Evolutionary conservation across 2,888 invertebrate genomes (phyloP).

Genomic region (Encarsia formosa): DNA sequence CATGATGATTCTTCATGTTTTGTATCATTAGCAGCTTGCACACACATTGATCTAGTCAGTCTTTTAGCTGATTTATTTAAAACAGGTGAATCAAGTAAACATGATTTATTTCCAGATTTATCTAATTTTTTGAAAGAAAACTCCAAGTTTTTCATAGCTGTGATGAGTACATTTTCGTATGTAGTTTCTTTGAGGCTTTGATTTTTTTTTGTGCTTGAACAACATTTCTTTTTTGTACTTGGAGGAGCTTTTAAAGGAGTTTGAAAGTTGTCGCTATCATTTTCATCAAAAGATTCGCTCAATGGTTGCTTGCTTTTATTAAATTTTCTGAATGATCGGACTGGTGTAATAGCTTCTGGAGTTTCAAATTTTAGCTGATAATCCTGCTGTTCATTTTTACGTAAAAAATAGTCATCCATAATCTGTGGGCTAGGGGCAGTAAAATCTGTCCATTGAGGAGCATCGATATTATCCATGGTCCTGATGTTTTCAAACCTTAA

Average conservation of each 20-base stretch:
- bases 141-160: conserved; percentile 34
- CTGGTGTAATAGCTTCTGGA: conserved; percentile 5
- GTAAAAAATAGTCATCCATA: conserved; percentile 35
- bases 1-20: conserved; percentile 15
- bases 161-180: conserved; percentile 32
- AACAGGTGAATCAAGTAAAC: conserved; percentile 20
- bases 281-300: conserved; percentile 1
- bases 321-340: not conserved
- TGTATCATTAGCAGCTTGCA: conserved; percentile 7
- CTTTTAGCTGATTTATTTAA: conserved; percentile 29
- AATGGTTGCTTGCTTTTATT: conserved; percentile 2
- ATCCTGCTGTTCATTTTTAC: conserved; percentile 23
- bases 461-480: conserved; percentile 34
- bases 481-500: too few relatives aligned
- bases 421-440: conserved; percentile 33
- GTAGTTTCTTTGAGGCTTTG: conserved; percentile 23
- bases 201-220: conserved; percentile 10
- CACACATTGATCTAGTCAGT: conserved; percentile 28
- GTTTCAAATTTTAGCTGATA: too few relatives aligned
- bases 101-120: conserved; percentile 24
- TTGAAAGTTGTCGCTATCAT: conserved; percentile 11
- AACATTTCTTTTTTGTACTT: not conserved
- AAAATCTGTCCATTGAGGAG: conserved; percentile 43
- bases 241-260: conserved; percentile 12
- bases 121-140: conserved; percentile 25